Base-by-base conservation (phyloP, 2,113 vertebrate species). In the Scomber japonicus region DNA sequence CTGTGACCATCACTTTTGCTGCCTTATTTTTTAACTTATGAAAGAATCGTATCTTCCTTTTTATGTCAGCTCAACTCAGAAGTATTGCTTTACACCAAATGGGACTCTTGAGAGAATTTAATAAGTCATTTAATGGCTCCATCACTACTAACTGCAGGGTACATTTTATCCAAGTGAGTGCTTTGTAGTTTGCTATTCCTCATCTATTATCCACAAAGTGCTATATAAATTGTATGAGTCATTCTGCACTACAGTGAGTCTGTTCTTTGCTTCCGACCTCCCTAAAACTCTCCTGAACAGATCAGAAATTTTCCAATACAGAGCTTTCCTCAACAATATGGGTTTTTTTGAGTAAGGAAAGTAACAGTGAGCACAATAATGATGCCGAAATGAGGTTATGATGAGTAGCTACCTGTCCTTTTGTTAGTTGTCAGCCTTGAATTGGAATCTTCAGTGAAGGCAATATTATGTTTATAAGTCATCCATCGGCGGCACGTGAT, bases 161-260 rank as follows among this genome's bases (percentile, higher is more conserved):
- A 88, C 82, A 82, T 90, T 91, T 87, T 87, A 85, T 92, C 80
- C 75, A 83, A 89, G 81, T 80, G 84, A 89, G 81, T 82, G 82
- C 87, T 92, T 91, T 93, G 91, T 90, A 86, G 88, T 89, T 90
- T 88, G 83, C 77, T 72, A 67, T 89, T 87, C 87, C 82, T 87
- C 79, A 89, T 91, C 83, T 89, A 88, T 91, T 89, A 90, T 88
- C 81, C 82, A 84, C 73, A 80, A 81, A 91, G 72, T 78, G 86
- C 86, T 72, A 57, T 75, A 90, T 85, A 88, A 91, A 89, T 81
- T 84, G 83, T 77, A 54, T 78, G 88, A 91, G 82, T 91, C 80
- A 87, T 76, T 90, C 82, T 75, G 44, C 75, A 31, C 59, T 74
- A 82, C 76, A 76, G 84, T 55, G 48, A 81, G 53, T 73, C 82